Evolutionary conservation across 2,113 vertebrate genomes (phyloP), one percentile per base, ranked within the genome.

Genomic region (Rhabdomys dilectus): DNA sequence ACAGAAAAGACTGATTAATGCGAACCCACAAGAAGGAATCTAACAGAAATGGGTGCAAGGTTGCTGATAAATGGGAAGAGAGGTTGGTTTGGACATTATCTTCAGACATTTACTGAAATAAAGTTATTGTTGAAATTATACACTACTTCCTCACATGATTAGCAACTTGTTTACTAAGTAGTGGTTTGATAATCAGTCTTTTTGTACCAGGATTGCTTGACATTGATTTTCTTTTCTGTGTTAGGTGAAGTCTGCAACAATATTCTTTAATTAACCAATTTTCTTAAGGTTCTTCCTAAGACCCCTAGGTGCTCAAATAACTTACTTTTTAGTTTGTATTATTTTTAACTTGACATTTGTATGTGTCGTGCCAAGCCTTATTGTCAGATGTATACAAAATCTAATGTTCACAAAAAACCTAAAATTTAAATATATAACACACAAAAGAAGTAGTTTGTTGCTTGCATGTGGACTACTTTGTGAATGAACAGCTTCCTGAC

Each of bases 201-300:
- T 95, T 94, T 66, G 22, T 94, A 36, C 82, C n/a, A 95, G 93
- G 82, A 75, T 76, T 68, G 2, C 89, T 94, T 95, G 66, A 91
- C 72, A 81, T 81, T 16, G 82, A 84, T 87, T 66, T 88, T 29
- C 1, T 7, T 84, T n/a, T 77, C 68, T 95, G 24, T 64, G 15
- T 31, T 85, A 64, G 39, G 39, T 51, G 51, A 77, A 87, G 60
- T 91, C 29, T 95, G 48, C 7, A 94, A 91, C 91, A 80, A 64
- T 91, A 88, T 89, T 68, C 53, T 48, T 56, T 26, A 60, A 91
- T 48, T 64, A 22, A 39, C 87, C 16, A 70, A 4, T 91, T 93
- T 94, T 89, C 15, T 16, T 34, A 58, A 81, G 24, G 16, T 26
- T 93, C 4, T 62, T 19, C 53, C 45, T 90, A 86, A 68, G 17